These are phyloP conservation scores for Hybognathus amarus DNA, from an alignment of 2,797 vertebrate genomes.

Conservation along the genomic window DNA sequence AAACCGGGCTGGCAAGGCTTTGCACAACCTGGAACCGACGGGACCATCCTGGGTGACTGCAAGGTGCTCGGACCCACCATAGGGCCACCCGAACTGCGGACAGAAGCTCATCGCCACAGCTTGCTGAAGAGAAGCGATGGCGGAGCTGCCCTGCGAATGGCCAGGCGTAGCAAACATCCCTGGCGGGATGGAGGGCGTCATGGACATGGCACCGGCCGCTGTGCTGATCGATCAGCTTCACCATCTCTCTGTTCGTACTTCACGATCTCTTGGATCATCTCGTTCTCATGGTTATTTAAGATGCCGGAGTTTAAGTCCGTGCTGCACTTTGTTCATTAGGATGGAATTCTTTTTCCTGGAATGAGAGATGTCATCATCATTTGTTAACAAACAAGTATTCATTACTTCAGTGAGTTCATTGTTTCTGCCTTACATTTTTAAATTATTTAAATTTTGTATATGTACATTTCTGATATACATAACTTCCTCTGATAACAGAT, in stretches of 20 bases:
- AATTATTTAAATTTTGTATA: too few species aligned
- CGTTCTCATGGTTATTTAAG: slow-evolving; percentile 97
- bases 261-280: slow-evolving; percentile 99
- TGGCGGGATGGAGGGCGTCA: slow-evolving; percentile 79
- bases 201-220: slow-evolving; percentile 84
- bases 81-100: slow-evolving; percentile 90
- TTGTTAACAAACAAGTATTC: too few species aligned
- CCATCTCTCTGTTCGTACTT: slow-evolving; percentile 99
- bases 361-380: background rate
- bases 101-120: slow-evolving; percentile 99
- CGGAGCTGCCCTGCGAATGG: slow-evolving; percentile 85
- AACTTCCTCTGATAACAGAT: too few species aligned
- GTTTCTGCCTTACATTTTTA: too few species aligned
- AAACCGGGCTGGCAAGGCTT: slow-evolving; percentile 83
- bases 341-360: slow-evolving; percentile 97
- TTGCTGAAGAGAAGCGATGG: slow-evolving; percentile 95
- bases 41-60: slow-evolving; percentile 89
- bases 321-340: slow-evolving; percentile 96
- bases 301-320: slow-evolving; percentile 95
- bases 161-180: slow-evolving; percentile 86
- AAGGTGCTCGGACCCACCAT: slow-evolving; percentile 81
- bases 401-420: too few species aligned
- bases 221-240: slow-evolving; percentile 92
- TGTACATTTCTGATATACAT: too few species aligned
- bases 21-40: slow-evolving; percentile 88